A percentile compares a stretch with the other conserved stretches of the same genome.
Conservation (phyloP, 1,140 invertebrate genomes). For the Saccostrea glomerata region DNA sequence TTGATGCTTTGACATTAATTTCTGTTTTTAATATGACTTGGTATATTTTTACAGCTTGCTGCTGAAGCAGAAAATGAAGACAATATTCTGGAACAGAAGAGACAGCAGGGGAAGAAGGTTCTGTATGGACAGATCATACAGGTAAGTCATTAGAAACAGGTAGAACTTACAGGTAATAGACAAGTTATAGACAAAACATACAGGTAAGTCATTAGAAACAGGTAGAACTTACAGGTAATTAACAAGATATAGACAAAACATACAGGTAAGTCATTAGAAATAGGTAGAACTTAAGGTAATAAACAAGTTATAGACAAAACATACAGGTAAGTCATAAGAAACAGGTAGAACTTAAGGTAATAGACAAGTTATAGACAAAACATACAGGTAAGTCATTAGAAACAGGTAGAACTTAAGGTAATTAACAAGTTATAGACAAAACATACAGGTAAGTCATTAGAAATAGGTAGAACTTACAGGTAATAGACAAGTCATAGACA, state of each 20-base stretch:
- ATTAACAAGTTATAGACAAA: background rate
- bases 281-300: constrained; percentile 74
- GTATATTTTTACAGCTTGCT: constrained; percentile 64
- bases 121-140: constrained; percentile 77
- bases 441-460: background rate
- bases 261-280: constrained; percentile 37
- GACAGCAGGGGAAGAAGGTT: constrained; percentile 75
- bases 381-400: constrained; percentile 69
- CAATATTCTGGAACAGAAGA: constrained; percentile 74
- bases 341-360: no score
- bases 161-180: no score
- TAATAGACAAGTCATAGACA: constrained; percentile 64
- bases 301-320: constrained; percentile 54
- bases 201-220: background rate
- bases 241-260: constrained; percentile 58
- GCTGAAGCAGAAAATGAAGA: constrained; percentile 75
- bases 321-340: no score
- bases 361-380: constrained; percentile 53
- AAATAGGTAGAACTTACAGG: constrained; percentile 74
- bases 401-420: constrained; percentile 75
- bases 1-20: no score
- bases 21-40: no score
- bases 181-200: background rate
- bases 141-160: constrained; percentile 53
- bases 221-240: constrained; percentile 76